A percentile compares a stretch with the other conserved stretches of the same genome.
Conservation (phyloP, 2,888 invertebrate genomes). For the Tineola bisselliella region DNA sequence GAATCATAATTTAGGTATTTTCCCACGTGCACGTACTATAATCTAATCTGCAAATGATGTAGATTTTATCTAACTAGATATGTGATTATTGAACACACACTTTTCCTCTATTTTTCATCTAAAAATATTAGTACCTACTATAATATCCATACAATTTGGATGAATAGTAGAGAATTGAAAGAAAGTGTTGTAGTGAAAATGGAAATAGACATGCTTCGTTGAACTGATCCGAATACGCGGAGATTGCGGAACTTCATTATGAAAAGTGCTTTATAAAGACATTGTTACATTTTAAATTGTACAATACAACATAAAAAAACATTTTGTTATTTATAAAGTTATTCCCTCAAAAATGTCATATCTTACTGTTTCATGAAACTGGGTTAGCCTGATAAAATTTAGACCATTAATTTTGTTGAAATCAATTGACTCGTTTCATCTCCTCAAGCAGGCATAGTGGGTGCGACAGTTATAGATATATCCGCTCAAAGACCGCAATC, state of each 20-base stretch:
- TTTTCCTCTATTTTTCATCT: too few relatives aligned
- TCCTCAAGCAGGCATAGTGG: too few relatives aligned
- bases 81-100: neutral
- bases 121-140: too few relatives aligned
- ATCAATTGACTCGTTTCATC: too few relatives aligned
- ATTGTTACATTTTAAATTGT: neutral
- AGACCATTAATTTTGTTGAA: too few relatives aligned
- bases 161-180: neutral
- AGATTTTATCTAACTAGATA: neutral
- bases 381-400: too few relatives aligned
- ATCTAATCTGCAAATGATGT: neutral
- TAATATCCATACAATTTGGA: neutral
- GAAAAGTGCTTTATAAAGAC: neutral
- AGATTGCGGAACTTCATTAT: neutral
- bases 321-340: too few relatives aligned
- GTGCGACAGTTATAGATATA: too few relatives aligned
- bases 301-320: too few relatives aligned
- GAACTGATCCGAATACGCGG: neutral
- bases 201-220: neutral
- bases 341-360: too few relatives aligned
- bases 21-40: neutral
- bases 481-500: too few relatives aligned
- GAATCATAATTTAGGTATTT: neutral
- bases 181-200: neutral
- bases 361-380: too few relatives aligned